These are phyloP conservation scores for Spea hammondii DNA, from an alignment of 2,797 vertebrate species.

Conservation along the genomic window DNA sequence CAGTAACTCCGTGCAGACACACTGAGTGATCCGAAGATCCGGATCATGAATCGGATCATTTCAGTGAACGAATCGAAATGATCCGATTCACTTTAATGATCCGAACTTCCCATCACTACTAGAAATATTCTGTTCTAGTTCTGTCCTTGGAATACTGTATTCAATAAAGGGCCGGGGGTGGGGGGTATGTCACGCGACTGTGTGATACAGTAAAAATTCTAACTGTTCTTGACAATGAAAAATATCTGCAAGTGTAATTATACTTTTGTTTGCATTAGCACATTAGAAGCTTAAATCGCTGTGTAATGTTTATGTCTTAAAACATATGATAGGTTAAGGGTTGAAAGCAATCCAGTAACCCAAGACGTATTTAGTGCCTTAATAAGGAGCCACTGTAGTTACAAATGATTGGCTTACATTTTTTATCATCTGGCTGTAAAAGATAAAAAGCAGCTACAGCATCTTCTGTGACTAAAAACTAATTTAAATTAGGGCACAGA, in stretches of 20 bases:
- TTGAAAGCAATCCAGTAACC: conserved; percentile 47
- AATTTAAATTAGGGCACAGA: conserved; percentile 52
- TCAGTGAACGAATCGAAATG: too few relatives aligned
- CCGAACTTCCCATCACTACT: too few relatives aligned
- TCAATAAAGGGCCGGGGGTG: too few relatives aligned
- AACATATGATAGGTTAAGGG: conserved; percentile 47
- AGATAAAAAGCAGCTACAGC: conserved; percentile 50
- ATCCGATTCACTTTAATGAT: too few relatives aligned
- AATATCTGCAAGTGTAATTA: conserved; percentile 6
- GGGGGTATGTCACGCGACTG: too few relatives aligned
- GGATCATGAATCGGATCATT: too few relatives aligned
- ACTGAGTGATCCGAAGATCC: too few relatives aligned
- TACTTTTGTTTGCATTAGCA: conserved; percentile 33
- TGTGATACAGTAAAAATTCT: too few relatives aligned
- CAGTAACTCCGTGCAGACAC: too few relatives aligned
- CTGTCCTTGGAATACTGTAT: too few relatives aligned
- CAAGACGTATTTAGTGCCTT: conserved; percentile 48
- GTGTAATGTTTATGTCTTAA: conserved; percentile 32
- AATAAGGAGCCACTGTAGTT: conserved; percentile 45
- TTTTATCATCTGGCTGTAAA: conserved; percentile 48
- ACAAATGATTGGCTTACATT: conserved; percentile 41
- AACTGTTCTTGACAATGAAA: conserved; percentile 1
- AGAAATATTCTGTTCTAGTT: too few relatives aligned
- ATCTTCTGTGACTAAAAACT: conserved; percentile 50
- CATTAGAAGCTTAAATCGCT: conserved; percentile 28